Evolutionary conservation across 2,888 invertebrate species (phyloP), one percentile per base, ranked within the genome.

Genomic region (Gerris lacustris): DNA sequence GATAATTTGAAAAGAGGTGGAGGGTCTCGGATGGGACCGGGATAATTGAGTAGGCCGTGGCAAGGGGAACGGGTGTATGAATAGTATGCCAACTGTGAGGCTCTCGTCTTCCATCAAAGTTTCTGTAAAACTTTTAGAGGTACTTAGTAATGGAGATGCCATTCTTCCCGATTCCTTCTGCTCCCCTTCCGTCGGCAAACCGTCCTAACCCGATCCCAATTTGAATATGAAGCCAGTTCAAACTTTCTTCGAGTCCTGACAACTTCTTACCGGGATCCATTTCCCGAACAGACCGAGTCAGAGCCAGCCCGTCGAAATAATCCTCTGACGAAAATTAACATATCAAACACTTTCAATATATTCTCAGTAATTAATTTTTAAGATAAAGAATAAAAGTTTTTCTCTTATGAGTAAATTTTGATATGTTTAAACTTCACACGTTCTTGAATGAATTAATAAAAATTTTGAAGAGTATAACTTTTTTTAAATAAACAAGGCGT

Each of bases 121-220:
- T 55, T 55, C 15, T 15, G 55, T 55, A 15, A 55, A 55, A 55
- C 55, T 55, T 55, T 55, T 5, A 55, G 55, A 55, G 55, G 55
- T 55, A 55, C 55, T 55, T 55, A 55, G 55, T 55, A 55, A 55
- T 55, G 55, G 55, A 55, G 55, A 55, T 55, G 55, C 11, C 55
- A 55, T 55, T 55, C 55, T 55, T 55, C 55, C 15, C 55, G 55
- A 55, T 55, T 55, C 55, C 55, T 55, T 31, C 31, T 31, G 31
- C 31, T 31, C 31, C 31, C 31, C 31, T 31, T 31, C 31, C 31
- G 31, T 31, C 31, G 31, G 31, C 31, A 31, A 31, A 31, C 55
- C 11, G 55, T 55, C 55, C 55, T 5, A 15, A 15, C 9, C 2
- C 15, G 55, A 55, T 55, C 11, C 55, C 11, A 11, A 55, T 55